phyloP scores from a whole-genome alignment of 1,140 invertebrate genomes.

The Sarcophaga peregrina region DNA sequence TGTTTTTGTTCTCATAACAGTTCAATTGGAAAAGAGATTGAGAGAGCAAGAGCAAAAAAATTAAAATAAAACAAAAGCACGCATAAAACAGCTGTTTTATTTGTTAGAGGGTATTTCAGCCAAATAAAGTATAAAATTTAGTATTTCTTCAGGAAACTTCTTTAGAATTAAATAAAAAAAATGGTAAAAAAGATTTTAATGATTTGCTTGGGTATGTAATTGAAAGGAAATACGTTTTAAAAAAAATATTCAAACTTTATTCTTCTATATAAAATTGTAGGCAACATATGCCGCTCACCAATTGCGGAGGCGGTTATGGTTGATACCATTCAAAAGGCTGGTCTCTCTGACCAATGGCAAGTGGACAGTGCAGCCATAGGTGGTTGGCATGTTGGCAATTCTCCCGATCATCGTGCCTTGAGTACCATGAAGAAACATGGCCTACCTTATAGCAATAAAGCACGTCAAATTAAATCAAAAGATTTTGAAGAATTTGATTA shows the following conservation, averaged over 20 bases:
- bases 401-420: slow-evolving; percentile 81
- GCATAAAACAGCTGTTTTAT: not conserved
- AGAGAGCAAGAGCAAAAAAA: too few species aligned
- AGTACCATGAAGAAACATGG: slow-evolving; percentile 78
- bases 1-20: too few species aligned
- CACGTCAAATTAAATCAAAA: slow-evolving; percentile 76
- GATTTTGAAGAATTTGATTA: slow-evolving; percentile 85
- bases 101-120: not conserved
- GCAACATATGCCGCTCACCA: slow-evolving; percentile 95
- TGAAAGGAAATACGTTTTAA: not conserved
- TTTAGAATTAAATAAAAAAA: not conserved
- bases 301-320: slow-evolving; percentile 92
- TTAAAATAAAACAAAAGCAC: too few species aligned
- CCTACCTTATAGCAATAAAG: slow-evolving; percentile 79
- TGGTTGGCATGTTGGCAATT: slow-evolving; percentile 84
- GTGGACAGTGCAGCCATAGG: slow-evolving; percentile 90
- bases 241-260: not conserved
- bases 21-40: too few species aligned
- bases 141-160: not conserved
- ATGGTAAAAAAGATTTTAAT: slow-evolving; percentile 67
- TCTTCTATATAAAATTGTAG: slow-evolving; percentile 65
- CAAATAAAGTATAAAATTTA: not conserved
- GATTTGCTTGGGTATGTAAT: slow-evolving; percentile 69
- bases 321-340: slow-evolving; percentile 75
- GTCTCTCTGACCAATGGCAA: slow-evolving; percentile 76